Base-by-base conservation (phyloP, 2,113 vertebrate genomes). In the Xiphophorus maculatus region DNA sequence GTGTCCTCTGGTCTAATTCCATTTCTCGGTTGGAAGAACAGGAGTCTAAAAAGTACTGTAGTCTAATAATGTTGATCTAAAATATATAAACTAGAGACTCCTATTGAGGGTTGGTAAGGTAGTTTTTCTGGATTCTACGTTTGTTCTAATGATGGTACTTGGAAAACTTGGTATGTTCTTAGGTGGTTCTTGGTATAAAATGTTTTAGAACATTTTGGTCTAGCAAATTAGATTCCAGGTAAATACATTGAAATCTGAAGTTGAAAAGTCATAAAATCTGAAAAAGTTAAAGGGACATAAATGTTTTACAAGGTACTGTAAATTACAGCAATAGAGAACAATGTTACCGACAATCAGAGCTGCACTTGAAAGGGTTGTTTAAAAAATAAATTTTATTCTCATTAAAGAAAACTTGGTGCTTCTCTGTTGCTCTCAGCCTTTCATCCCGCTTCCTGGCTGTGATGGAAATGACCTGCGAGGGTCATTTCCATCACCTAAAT, bases 391-490 rank as follows among this genome's bases (percentile, higher is more conserved):
- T 19, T 48, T 17, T 48, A 48, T 48, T 48, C 17, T 19, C 44
- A 48, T 48, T 58, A 58, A 48, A 71, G 13, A 1, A 84, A 89
- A 79, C 42, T 42, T 63, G 65, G 79, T 71, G 69, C 69, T 25
- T 25, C 72, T 77, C 73, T 44, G 73, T 27, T 60, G 40, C 71
- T 74, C 80, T 9, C 69, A 75, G 64, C 66, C 48, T 68, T 72
- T 37, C 48, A 62, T 65, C 42, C 71, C 37, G 66, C 35, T 61
- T 28, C 40, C 80, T 69, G 74, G 69, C 86, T 54, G 51, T 48
- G 78, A 92, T 86, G 66, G 80, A 93, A 92, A 90, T 87, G 91
- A 89, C 70, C 77, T 13, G 27, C 81, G 82, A 84, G 87, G 84
- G 85, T 30, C 30, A 30, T 30, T 30, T 30, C 30, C 30, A 3